phyloP scores from a whole-genome alignment of 2,797 vertebrate species.

The Spinus pinus region DNA sequence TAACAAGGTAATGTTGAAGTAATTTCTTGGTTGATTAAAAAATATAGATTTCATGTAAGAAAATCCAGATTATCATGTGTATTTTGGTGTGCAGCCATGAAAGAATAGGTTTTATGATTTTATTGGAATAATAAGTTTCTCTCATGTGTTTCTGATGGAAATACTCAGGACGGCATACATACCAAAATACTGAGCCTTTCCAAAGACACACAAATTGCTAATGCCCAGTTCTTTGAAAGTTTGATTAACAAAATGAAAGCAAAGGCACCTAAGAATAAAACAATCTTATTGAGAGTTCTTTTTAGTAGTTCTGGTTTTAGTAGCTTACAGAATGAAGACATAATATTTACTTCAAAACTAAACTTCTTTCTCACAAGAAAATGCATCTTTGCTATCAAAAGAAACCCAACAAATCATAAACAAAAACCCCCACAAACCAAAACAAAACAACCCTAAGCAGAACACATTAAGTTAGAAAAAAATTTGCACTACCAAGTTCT shows the following conservation, averaged over 20 bases:
- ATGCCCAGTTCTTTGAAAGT: background rate
- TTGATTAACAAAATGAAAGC: background rate
- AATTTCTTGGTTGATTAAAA: background rate
- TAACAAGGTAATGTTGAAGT: background rate
- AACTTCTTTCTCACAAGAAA: background rate
- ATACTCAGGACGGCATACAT: background rate
- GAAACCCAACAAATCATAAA: background rate
- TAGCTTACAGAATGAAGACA: background rate
- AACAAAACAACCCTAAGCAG: background rate
- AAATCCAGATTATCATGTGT: background rate
- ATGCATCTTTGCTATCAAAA: background rate
- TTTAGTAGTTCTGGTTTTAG: background rate
- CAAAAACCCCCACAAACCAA: background rate
- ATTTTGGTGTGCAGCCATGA: background rate
- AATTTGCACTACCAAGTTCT: background rate
- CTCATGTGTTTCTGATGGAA: background rate
- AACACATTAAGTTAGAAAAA: background rate
- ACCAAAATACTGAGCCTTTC: background rate
- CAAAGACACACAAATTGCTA: background rate
- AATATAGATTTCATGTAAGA: background rate
- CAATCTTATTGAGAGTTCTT: background rate
- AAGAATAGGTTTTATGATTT: background rate
- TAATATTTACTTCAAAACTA: background rate
- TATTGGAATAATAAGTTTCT: background rate
- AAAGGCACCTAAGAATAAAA: background rate